A percentile compares a stretch with the other conserved stretches of the same genome.
These are phyloP conservation scores for Notospermus geniculatus DNA, from an alignment of 1,140 invertebrate genomes.

Conservation along the genomic window DNA sequence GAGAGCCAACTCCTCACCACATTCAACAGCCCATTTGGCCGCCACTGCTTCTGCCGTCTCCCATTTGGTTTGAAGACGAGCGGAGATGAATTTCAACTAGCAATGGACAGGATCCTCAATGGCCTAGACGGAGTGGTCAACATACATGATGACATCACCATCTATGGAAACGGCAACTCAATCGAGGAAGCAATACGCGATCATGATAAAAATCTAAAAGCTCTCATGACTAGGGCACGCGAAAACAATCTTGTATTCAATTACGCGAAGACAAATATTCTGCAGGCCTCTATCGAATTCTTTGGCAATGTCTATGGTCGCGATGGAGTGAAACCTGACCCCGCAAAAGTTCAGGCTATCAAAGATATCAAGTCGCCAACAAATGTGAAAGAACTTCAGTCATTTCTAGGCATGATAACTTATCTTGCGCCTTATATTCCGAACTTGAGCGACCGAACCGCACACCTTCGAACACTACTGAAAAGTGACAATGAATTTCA, in stretches of 20 bases:
- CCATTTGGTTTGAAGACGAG: slow-evolving; percentile 16
- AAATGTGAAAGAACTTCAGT: slow-evolving; percentile 17
- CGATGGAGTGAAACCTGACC: not conserved
- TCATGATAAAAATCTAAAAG: not conserved
- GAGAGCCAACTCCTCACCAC: slow-evolving; percentile 24
- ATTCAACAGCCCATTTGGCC: slow-evolving; percentile 33
- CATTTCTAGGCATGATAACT: slow-evolving; percentile 27
- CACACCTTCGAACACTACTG: slow-evolving; percentile 21
- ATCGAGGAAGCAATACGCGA: not conserved
- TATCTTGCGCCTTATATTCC: slow-evolving; percentile 20
- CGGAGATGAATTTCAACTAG: slow-evolving; percentile 41
- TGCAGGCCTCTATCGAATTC: not conserved
- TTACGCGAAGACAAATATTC: not conserved
- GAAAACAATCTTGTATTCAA: not conserved
- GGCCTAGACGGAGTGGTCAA: not conserved
- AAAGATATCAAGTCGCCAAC: not conserved
- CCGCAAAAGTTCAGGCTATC: not conserved
- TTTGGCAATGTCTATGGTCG: not conserved
- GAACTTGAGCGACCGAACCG: slow-evolving; percentile 4
- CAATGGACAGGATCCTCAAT: slow-evolving; percentile 34
- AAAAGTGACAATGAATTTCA: slow-evolving; percentile 18
- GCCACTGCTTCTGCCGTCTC: slow-evolving; percentile 18
- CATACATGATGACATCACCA: not conserved
- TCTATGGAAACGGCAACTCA: not conserved
- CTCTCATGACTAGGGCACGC: not conserved